A percentile compares a stretch with the other conserved stretches of the same genome.
phyloP scores from a whole-genome alignment of 2,797 vertebrate genomes.

The Phyllotis vaccarum region DNA sequence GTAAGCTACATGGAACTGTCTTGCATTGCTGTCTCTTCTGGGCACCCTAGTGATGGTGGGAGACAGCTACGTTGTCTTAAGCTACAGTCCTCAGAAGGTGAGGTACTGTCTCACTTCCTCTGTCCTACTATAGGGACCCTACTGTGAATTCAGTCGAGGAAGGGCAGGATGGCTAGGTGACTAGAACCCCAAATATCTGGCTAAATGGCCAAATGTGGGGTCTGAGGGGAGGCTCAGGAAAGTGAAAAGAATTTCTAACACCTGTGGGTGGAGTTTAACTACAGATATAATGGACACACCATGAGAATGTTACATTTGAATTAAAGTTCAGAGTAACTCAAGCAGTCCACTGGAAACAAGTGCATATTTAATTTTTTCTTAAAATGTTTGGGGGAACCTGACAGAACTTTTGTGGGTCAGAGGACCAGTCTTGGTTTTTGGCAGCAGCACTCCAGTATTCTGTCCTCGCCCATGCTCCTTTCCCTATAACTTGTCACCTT shows the following conservation, averaged over 20 bases:
- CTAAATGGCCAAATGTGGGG: not conserved
- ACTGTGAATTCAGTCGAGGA: fast-evolving
- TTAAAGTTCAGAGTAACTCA: not conserved
- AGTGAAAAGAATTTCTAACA: not conserved
- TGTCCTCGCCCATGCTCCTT: not conserved
- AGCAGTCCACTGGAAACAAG: not conserved
- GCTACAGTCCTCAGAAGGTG: no score
- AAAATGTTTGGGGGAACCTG: not conserved
- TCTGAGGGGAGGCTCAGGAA: not conserved
- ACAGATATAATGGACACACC: not conserved
- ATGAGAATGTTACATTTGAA: not conserved
- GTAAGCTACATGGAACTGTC: not conserved
- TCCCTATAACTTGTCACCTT: not conserved
- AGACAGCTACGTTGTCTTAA: no score
- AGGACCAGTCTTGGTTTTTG: not conserved
- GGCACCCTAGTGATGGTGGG: not conserved
- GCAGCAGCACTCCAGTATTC: not conserved
- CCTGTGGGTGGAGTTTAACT: not conserved
- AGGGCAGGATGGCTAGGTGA: no score
- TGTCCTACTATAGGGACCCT: not conserved
- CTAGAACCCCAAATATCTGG: not conserved
- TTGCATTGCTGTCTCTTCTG: not conserved
- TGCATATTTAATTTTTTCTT: not conserved
- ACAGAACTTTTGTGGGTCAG: not conserved
- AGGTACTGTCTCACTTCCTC: fast-evolving